Percentiles rank a stretch among this genome's conserved stretches.
These are phyloP conservation scores for Sphaerophoria rueppellii DNA, from an alignment of 2,888 invertebrate species.

Conservation along the genomic window DNA sequence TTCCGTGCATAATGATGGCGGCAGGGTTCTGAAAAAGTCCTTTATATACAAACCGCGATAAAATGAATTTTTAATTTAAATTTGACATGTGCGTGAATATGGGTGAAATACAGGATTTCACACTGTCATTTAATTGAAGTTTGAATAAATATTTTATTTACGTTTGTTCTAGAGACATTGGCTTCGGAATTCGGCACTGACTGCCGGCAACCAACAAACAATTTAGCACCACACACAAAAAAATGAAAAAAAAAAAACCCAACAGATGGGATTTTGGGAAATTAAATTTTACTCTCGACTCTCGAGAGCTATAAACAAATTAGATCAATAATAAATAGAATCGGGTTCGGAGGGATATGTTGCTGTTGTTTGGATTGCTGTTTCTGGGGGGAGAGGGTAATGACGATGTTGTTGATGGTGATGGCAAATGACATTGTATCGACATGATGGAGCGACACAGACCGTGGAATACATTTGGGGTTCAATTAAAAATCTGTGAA, in stretches of 20 bases:
- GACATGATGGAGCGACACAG: no score
- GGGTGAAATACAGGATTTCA: slow-evolving; percentile 39
- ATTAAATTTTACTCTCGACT: slow-evolving; percentile 55
- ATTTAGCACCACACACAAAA: neutral
- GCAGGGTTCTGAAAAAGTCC: neutral
- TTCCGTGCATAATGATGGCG: slow-evolving; percentile 11
- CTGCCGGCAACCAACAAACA: neutral
- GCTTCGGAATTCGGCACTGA: neutral
- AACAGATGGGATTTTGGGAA: slow-evolving; percentile 46
- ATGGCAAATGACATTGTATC: neutral
- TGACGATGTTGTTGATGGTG: neutral
- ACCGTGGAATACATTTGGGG: slow-evolving; percentile 20
- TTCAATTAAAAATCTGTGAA: slow-evolving; percentile 43
- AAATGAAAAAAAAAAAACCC: neutral
- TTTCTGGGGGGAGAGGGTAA: no score
- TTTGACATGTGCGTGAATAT: slow-evolving; percentile 45
- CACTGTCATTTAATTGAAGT: slow-evolving; percentile 63
- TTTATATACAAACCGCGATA: slow-evolving; percentile 18
- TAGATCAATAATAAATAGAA: slow-evolving; percentile 65
- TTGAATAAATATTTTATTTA: slow-evolving; percentile 67
- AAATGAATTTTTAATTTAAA: slow-evolving; percentile 62
- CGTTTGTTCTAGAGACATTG: slow-evolving; percentile 30
- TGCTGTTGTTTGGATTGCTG: neutral
- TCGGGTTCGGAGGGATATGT: neutral
- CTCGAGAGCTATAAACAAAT: slow-evolving; percentile 62